Evolutionary conservation across 1,140 invertebrate genomes (phyloP), one percentile per base, ranked within the genome.

Genomic region (Brachionus koreanus): DNA sequence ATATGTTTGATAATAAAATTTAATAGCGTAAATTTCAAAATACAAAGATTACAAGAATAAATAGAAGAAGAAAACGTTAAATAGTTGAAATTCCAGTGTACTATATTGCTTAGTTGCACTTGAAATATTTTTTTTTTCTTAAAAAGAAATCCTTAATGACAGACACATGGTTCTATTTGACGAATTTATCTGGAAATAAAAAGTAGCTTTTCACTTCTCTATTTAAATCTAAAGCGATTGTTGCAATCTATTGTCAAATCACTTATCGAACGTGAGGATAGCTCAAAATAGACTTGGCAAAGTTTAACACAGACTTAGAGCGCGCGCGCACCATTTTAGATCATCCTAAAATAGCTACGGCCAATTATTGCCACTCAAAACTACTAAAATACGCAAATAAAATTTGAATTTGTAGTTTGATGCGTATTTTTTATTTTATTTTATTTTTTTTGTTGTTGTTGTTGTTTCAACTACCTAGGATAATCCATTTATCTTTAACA

Each of bases 31-130:
- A 65, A 65, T 69, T 69, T 69, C 65, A 42, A 69, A 69, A 39
- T 69, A 42, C 65, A 69, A 69, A 69, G 65, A 39, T 19, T n/a
- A 16, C 37, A 69, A 39, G 29, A 69, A 69, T 19, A 69, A 69
- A 37, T 25, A 63, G 29, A 63, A 25, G 10, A 25, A 29, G 2
- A 69, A 42, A 69, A 69, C 65, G 65, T 69, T 69, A 69, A 69
- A 69, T 69, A 69, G 65, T 69, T 69, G 65, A 69, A 69, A 69
- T 69, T 37, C 35, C 37, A 19, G 33, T 69, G 33, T 39, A 39
- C 19, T 43, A 9, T 69, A 39, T 19, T 23, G n/a, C 37, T 43
- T 69, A 69, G 65, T 69, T 69, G 65, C 65, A 69, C 65, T 69
- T 69, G 65, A 69, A 69, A 69, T 69, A 69, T 69, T 69, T 69